A percentile compares a stretch with the other conserved stretches of the same genome.
phyloP scores from a whole-genome alignment of 2,888 invertebrate species.

The Ophion ventricosus region DNA sequence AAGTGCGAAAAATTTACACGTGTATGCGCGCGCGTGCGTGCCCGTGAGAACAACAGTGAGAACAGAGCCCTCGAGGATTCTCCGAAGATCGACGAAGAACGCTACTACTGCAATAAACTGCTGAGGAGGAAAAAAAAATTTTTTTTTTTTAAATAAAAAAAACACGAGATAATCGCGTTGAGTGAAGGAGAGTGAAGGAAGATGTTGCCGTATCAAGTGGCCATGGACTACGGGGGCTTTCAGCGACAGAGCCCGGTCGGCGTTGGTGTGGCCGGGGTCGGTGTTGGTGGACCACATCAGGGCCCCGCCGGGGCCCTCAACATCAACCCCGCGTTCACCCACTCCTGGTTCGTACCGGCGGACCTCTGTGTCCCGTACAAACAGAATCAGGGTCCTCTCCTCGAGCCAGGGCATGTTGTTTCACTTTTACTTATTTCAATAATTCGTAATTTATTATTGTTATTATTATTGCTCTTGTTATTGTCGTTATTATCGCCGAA shows the following conservation, averaged over 20 bases:
- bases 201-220: slow-evolving; percentile 95
- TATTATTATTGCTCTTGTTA: slow-evolving; percentile 4
- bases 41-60: no score
- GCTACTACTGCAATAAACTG: not conserved
- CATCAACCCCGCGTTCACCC: slow-evolving; percentile 93
- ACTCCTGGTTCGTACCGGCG: slow-evolving; percentile 98
- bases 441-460: slow-evolving; percentile 66
- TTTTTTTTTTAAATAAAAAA: no score
- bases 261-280: slow-evolving; percentile 79
- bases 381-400: slow-evolving; percentile 91
- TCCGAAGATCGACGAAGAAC: not conserved
- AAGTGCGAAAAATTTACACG: slow-evolving; percentile 48
- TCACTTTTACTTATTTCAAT: slow-evolving; percentile 85
- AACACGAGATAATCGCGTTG: not conserved
- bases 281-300: slow-evolving; percentile 88
- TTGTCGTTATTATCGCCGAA: not conserved
- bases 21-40: not conserved
- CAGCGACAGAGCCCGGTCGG: slow-evolving; percentile 84
- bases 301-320: slow-evolving; percentile 90
- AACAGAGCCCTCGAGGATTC: not conserved
- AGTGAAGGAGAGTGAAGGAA: slow-evolving; percentile 43
- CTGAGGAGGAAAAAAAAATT: slow-evolving; percentile 22
- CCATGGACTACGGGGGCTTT: slow-evolving; percentile 88
- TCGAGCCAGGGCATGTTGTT: slow-evolving; percentile 95
- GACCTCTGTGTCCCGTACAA: slow-evolving; percentile 95